Evolutionary conservation across 1,140 invertebrate genomes (phyloP), one percentile per base, ranked within the genome.

Genomic region (Drosophila sulfurigaster): DNA sequence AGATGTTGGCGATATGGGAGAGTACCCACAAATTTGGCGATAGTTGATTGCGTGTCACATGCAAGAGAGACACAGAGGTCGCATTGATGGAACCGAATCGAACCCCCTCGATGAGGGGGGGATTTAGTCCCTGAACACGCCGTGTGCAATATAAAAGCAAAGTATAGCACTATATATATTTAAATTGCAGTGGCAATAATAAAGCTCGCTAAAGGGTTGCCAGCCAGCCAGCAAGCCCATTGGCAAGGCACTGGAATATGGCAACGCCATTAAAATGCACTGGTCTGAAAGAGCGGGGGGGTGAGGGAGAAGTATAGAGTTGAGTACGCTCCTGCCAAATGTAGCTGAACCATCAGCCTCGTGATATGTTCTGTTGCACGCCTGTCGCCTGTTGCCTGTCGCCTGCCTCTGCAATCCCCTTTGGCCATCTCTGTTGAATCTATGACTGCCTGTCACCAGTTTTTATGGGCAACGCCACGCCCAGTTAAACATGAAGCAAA

Each of bases 31-130:
- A 77, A 77, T 77, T 77, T 77, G 57, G 48, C 63, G 63, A 77
- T 77, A 77, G 63, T 76, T 76, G 46, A 71, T 88, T 78, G 83
- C 83, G 85, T 88, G 83, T 75, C 56, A 89, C 83, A 88, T 83
- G 83, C 85, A 85, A 81, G 45, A n/a, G 25, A 35, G 46, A 56
- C 7, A 56, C n/a, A 38, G 28, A 7, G 30, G 5, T 43, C n/a
- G 1, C 7, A 56, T 15, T 56, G 28, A 16, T 38, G 62, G 59
- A 45, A 45, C n/a, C 20, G 20, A 25, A 25, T 25, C 20, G 20
- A 25, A 25, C 20, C 20, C 20, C 20, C 20, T 25, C 20, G 20
- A 25, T n/a, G 56, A 28, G 0, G 46, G 38, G 25, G 49, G 49
- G 8, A 5, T 32, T 51, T 20, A 38, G 30, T 43, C 41, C 7